Conservation (phyloP, 2,888 invertebrate species). For the Clusia tigrina region DNA sequence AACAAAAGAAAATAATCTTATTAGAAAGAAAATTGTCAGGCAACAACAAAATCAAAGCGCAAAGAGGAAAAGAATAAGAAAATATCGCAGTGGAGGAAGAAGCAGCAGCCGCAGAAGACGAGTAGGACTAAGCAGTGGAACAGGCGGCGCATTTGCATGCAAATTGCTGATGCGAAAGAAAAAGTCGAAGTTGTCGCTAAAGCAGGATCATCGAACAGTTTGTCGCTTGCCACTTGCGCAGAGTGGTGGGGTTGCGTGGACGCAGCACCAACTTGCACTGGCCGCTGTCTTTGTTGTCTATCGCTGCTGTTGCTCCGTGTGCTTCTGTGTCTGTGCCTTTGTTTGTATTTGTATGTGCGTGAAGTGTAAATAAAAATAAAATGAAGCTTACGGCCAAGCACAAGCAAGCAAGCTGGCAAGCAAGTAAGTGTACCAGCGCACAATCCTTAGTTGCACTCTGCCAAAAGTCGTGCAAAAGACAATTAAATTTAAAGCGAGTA, state of each 20-base stretch:
- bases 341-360: too few species aligned
- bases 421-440: too few species aligned
- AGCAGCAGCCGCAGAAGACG: not conserved
- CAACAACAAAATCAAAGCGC: not conserved
- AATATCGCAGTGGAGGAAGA: not conserved
- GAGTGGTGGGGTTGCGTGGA: not conserved
- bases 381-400: too few species aligned
- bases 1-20: constrained; percentile 6
- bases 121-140: not conserved
- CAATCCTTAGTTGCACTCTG: not conserved
- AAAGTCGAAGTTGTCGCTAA: not conserved
- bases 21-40: not conserved
- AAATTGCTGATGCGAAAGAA: constrained; percentile 2
- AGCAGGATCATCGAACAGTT: constrained; percentile 3
- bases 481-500: not conserved
- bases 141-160: not conserved
- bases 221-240: too few species aligned
- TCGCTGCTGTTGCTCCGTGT: not conserved
- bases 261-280: not conserved
- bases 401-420: not conserved
- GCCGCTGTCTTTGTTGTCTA: too few species aligned
- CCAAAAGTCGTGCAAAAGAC: not conserved
- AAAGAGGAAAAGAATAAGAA: not conserved
- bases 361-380: too few species aligned
- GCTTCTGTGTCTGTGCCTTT: not conserved